Evolutionary conservation across 1,140 invertebrate species (phyloP), one percentile per base, ranked within the genome.

Genomic region (Neodiprion virginianus): DNA sequence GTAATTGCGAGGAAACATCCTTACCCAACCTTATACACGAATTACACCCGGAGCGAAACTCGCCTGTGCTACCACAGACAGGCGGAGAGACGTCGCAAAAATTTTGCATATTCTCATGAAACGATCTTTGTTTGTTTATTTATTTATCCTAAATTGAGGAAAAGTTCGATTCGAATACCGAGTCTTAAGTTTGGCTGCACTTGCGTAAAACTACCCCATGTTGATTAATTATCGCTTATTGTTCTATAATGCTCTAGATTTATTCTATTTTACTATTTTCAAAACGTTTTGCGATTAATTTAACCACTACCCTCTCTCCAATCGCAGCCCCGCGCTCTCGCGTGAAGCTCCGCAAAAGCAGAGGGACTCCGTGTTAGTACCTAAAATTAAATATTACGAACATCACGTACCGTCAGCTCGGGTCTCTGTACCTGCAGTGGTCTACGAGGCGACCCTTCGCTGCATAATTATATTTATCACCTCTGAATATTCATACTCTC

Each of bases 401-500:
- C 49, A 40, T 40, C 49, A 50, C 68, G 69, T 66, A 74, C 70
- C 47, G 23, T n/a, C 17, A 7, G 12, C 48, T 70, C 21, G 69
- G 53, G 12, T 17, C 28, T 12, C 11, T 61, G 11, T 61, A 61
- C 53, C 53, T 14, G 28, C 28, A 40, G 53, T 61, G 67, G n/a
- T 65, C 50, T 49, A 23, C 21, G 49, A 10, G 65, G 12, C 14
- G 23, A 75, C 71, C 67, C 67, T 68, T 65, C 11, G 21, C 70
- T 50, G 73, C 70, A 71, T 75, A 72, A 74, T 75, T 74, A 75
- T 77, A 75, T 77, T 77, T 77, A 77, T 77, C 68, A 73, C 76
- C 71, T 40, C 48, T 77, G 76, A 77, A 77, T 77, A 77, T 77
- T 77, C 76, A 77, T 76, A 72, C 75, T 67, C 28, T 70, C n/a